Base-by-base conservation (phyloP, 1,140 invertebrate species). In the Reticulitermes speratus region DNA sequence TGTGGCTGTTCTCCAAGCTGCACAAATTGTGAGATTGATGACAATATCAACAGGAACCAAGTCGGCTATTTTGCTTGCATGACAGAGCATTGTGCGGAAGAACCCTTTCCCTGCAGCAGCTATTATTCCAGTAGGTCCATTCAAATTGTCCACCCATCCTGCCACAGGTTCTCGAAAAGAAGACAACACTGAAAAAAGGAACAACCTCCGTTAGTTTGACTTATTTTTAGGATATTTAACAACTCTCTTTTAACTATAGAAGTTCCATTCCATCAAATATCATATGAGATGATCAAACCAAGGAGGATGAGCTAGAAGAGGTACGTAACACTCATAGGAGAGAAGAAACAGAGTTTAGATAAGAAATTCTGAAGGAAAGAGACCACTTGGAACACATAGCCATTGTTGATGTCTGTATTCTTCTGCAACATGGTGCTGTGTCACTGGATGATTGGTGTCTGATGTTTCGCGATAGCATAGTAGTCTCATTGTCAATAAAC, bases 121-220 rank as follows among this genome's bases (percentile, higher is more conserved):
- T 83, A 97, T 89, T 21, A 97, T 90, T 0, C 95, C 97, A 44
- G 96, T 95, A 1, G 97, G 97, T 9, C 98, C 98, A 90, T 99
- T 99, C 88, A 97, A 97, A 91, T 99, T 99, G 89, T 99, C 98
- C 9, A 98, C 93, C 98, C 98, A 99, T 0, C 98, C 97, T 0
- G 91, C 88, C 0, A 96, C 69, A 0, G 96, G 96, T 32, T 97
- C 96, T 0, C 89, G 86, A 23, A 93, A 82, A 21, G 94, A 92
- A 0, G 94, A 94, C 87, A 96, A 92, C 5, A 96, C 95, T 95
- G 88, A 84, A 86, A 86, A 82, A 32, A 86, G 3, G 16, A 11
- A 84, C 5, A 84, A 84, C 11, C 52, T 19, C 19, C 1, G 44
- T 48, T 45, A 65, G n/a, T 65, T 21, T 38, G n/a, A 84, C n/a